A percentile compares a stretch with the other conserved stretches of the same genome.
phyloP scores from a whole-genome alignment of 1,140 invertebrate species.

The Penaeus indicus region DNA sequence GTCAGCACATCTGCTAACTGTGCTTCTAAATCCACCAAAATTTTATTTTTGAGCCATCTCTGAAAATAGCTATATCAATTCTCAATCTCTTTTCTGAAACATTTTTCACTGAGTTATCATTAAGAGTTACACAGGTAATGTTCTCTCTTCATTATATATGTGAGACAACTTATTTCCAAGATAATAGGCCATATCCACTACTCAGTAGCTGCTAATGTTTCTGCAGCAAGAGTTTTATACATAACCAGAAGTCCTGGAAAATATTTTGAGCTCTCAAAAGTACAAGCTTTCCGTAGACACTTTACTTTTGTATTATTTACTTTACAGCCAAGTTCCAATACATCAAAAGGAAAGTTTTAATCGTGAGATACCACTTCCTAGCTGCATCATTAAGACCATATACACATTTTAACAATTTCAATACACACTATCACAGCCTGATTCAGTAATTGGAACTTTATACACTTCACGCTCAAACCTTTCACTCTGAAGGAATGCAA shows the following conservation, averaged over 20 bases:
- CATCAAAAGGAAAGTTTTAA: neutral
- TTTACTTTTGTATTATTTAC: neutral
- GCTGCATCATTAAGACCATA: neutral
- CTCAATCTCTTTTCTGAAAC: no score
- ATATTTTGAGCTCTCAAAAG: neutral
- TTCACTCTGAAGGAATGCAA: no score
- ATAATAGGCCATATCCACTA: slow-evolving; percentile 9
- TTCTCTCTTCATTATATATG: slow-evolving; percentile 31
- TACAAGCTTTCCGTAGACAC: neutral
- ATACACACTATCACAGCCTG: neutral
- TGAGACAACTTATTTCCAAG: slow-evolving; percentile 26
- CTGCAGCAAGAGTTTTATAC: neutral
- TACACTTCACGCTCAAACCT: no score
- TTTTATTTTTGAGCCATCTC: no score
- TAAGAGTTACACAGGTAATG: no score
- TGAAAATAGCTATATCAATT: no score
- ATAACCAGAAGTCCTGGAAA: neutral
- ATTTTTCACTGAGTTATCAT: no score
- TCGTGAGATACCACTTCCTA: neutral
- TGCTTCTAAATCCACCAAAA: no score
- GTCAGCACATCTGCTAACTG: no score
- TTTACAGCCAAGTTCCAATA: neutral
- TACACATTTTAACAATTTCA: neutral
- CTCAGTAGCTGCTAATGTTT: neutral
- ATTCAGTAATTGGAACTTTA: neutral